phyloP scores from a whole-genome alignment of 2,888 invertebrate species.

The Urechis unicinctus region DNA sequence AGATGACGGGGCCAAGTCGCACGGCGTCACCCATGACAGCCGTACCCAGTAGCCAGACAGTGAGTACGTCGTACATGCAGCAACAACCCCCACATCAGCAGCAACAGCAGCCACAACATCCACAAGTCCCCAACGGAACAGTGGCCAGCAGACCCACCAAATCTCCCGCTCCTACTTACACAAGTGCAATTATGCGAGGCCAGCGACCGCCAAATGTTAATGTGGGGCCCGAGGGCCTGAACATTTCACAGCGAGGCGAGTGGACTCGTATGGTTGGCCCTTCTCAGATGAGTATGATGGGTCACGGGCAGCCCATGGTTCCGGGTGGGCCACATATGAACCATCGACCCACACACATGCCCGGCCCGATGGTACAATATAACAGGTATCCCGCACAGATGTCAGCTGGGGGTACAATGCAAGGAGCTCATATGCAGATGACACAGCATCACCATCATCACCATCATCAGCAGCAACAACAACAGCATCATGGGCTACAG shows the following conservation, averaged over 20 bases:
- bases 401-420: no score
- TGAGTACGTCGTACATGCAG: no score
- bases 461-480: constrained; percentile 30
- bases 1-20: no score
- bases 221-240: constrained; percentile 56
- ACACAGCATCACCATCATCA: constrained; percentile 32
- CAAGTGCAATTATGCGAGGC: constrained; percentile 44
- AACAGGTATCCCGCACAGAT: not conserved
- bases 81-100: no score
- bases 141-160: not conserved
- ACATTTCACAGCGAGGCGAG: constrained; percentile 44
- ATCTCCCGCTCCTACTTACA: constrained; percentile 24
- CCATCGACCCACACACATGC: no score
- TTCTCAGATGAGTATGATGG: not conserved
- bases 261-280: not conserved
- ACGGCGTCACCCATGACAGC: not conserved
- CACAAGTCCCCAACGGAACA: not conserved
- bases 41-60: not conserved
- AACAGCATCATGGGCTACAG: constrained; percentile 23
- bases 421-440: constrained; percentile 4
- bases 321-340: not conserved
- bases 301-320: no score
- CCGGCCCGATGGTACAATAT: not conserved
- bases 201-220: constrained; percentile 61
- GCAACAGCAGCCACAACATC: not conserved